Base-by-base conservation (phyloP, 2,113 vertebrate species). In the Lontra canadensis region DNA sequence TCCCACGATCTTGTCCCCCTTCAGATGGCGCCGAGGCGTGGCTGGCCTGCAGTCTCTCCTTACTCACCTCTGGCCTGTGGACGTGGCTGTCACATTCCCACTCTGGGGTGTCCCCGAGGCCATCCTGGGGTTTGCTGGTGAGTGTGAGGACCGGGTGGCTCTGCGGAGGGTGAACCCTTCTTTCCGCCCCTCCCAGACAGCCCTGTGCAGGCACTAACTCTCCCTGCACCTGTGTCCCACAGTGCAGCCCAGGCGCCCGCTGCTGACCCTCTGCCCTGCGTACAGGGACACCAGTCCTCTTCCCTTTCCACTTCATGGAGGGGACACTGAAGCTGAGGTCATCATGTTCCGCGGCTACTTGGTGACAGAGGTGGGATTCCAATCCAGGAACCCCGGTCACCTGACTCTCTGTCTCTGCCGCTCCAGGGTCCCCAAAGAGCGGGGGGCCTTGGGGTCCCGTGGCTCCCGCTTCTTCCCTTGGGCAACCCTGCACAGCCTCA, bases 221-320 rank as follows among this genome's bases (percentile, higher is more conserved):
- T 44, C 67, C 36, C 36, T 12, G 39, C 2, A 0, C 29, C 21
- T 1, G 1, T 3, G 21, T 55, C 23, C 15, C 1, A 23, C 44
- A 15, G 23, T 34, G 2, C 11, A 94, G 57, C 36, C 4, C 17
- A 7, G 85, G 23, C 13, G 25, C 29, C 7, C 0, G 0, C 44
- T 12, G 3, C 47, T 69, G 18, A 42, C 18, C 61, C 34, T 6
- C 36, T 20, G 39, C n/a, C 67, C 31, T 52, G 17, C 2, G 0
- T 2, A 0, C 2, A 6, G 31, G 31, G 69, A 52, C 57, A 18
- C 6, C 7, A 15, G 63, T 7, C 1, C 67, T 20, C 4, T 6
- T 25, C 76, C 44, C 65, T 20, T 7, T 47, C 52, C 17, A 0
- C 18, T 9, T 55, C 39, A 57, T 31, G 26, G 55, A 29, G n/a